phyloP scores from a whole-genome alignment of 2,888 invertebrate species.

The Diplazon laetatorius region DNA sequence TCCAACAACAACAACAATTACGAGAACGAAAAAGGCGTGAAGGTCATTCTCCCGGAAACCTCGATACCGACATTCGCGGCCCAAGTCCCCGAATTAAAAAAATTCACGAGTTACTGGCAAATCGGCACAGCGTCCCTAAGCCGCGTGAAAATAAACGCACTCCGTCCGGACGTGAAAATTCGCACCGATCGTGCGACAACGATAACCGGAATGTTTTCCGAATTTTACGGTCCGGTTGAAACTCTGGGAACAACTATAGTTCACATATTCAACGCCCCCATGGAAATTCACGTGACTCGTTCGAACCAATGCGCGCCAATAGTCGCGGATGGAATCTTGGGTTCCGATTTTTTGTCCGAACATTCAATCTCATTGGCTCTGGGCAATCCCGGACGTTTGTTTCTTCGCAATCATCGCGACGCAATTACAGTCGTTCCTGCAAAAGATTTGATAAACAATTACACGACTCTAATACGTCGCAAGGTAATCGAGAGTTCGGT shows the following conservation, averaged over 20 bases:
- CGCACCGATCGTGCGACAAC: neutral
- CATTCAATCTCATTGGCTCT: too few species aligned
- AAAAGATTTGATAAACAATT: neutral
- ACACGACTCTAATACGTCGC: constrained; percentile 11
- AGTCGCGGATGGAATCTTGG: constrained; percentile 44
- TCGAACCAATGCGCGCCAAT: constrained; percentile 35
- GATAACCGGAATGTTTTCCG: constrained; percentile 39
- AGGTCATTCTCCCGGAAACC: constrained; percentile 35
- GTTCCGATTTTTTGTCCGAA: constrained; percentile 3
- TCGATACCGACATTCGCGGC: constrained; percentile 26
- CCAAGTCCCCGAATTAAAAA: constrained; percentile 33
- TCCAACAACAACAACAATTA: neutral
- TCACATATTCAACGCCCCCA: neutral
- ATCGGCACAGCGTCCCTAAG: constrained; percentile 30
- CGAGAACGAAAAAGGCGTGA: neutral
- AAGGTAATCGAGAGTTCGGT: neutral
- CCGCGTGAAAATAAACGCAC: constrained; percentile 38
- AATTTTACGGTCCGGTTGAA: constrained; percentile 12
- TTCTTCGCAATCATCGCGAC: neutral
- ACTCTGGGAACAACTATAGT: constrained; percentile 7
- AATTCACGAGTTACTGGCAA: constrained; percentile 36
- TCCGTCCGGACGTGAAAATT: neutral
- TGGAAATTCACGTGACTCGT: constrained; percentile 42
- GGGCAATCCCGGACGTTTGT: too few species aligned
- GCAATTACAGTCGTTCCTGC: neutral